These are phyloP conservation scores for Kryptopterus vitreolus DNA, from an alignment of 2,797 vertebrate species.

Conservation along the genomic window DNA sequence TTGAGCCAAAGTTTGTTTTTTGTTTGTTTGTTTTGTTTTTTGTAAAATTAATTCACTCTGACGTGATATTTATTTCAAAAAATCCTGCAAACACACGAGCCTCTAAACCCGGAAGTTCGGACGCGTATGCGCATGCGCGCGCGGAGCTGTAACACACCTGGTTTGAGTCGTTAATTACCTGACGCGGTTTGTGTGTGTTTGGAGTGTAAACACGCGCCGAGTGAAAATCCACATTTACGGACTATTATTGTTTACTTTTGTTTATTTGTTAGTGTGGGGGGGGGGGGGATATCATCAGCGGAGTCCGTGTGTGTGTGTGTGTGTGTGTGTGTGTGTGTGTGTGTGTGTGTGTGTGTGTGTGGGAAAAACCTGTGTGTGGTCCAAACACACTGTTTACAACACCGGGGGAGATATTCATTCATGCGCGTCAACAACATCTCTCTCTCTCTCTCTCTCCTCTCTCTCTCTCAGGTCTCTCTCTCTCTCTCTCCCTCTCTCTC, in stretches of 20 bases:
- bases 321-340: no score
- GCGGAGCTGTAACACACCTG: conserved; percentile 15
- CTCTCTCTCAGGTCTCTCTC: neutral
- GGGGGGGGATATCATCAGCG: no score
- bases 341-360: no score
- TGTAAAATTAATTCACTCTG: neutral
- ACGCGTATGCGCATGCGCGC: no score
- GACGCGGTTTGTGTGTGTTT: conserved; percentile 10
- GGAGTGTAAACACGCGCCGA: neutral
- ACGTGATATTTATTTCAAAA: neutral
- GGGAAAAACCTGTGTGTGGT: conserved; percentile 22
- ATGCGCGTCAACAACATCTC: conserved; percentile 23
- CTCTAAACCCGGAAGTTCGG: conserved; percentile 3
- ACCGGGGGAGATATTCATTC: conserved; percentile 22
- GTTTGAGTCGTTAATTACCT: conserved; percentile 18
- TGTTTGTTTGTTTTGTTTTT: no score
- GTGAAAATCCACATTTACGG: neutral
- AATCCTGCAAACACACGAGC: neutral
- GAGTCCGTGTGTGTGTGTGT: neutral
- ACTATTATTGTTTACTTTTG: no score
- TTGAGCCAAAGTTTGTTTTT: no score
- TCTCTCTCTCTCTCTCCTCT: conserved; percentile 14
- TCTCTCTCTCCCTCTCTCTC: neutral
- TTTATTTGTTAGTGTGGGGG: no score
- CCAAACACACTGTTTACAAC: conserved; percentile 32